Percentiles rank a stretch among this genome's conserved stretches.
Evolutionary conservation across 2,797 vertebrate species (phyloP).

Genomic region (Anas acuta): DNA sequence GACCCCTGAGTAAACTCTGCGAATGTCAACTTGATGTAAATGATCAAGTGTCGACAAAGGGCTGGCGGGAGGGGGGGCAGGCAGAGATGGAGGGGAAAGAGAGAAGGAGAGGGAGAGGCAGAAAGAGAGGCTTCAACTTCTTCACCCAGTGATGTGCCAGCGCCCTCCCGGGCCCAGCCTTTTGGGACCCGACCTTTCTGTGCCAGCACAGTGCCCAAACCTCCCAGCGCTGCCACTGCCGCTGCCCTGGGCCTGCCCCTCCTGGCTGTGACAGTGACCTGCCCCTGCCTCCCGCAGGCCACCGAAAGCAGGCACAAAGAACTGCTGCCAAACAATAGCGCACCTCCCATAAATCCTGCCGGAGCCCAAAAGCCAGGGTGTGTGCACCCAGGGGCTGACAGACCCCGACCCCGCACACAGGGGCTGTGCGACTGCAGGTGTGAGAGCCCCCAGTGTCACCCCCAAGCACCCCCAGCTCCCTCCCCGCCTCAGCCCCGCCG

Average conservation of each 20-base stretch:
- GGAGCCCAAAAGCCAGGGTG: background rate
- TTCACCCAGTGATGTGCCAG: background rate
- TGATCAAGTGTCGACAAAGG: constrained; percentile 94
- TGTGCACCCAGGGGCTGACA: background rate
- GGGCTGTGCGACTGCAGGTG: rapidly evolving
- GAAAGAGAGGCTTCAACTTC: constrained; percentile 2
- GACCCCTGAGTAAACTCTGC: constrained; percentile 99
- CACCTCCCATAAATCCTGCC: background rate
- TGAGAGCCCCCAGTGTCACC: rapidly evolving
- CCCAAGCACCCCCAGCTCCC: rapidly evolving
- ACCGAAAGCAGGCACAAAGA: constrained; percentile 21
- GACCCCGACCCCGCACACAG: rapidly evolving
- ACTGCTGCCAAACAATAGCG: background rate
- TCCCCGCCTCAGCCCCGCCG: rapidly evolving
- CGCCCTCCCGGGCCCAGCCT: background rate
- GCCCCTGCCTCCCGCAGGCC: background rate
- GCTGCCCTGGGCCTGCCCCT: background rate
- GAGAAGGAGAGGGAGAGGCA: constrained; percentile 11
- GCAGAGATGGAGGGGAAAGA: constrained; percentile 34
- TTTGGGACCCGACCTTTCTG: background rate
- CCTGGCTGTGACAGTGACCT: background rate
- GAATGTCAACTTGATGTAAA: constrained; percentile 99
- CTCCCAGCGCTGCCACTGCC: background rate
- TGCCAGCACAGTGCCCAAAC: background rate
- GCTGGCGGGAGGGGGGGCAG: constrained; percentile 39